A percentile compares a stretch with the other conserved stretches of the same genome.
phyloP scores from a whole-genome alignment of 2,113 vertebrate genomes.

The Ciconia boyciana region DNA sequence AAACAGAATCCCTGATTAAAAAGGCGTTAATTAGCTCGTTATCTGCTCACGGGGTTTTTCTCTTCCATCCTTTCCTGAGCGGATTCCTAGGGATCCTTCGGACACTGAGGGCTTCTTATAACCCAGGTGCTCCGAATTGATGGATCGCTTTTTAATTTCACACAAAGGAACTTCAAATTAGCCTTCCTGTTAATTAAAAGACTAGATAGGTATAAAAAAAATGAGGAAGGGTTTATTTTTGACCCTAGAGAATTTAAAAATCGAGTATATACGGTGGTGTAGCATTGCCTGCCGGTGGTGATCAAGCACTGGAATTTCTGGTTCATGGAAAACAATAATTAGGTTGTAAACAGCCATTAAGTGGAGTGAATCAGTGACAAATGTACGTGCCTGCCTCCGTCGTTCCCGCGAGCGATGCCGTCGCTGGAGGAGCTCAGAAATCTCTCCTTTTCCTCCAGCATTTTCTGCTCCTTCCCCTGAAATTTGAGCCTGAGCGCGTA shows the following conservation, averaged over 20 bases:
- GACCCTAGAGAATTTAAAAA: neutral
- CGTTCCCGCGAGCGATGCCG: accelerated
- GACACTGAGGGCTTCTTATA: accelerated
- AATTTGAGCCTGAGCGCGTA: accelerated
- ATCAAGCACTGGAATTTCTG: neutral
- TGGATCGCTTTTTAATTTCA: neutral
- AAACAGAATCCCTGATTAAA: neutral
- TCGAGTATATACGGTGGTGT: accelerated
- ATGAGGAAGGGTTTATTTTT: neutral
- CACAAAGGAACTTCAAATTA: neutral
- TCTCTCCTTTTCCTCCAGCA: neutral
- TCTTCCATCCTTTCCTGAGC: neutral
- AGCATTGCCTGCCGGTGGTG: neutral
- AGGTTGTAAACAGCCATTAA: neutral
- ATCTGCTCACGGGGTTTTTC: neutral
- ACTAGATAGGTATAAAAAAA: no score
- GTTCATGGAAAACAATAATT: neutral
- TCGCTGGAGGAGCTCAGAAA: neutral
- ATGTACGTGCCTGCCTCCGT: accelerated
- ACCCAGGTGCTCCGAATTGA: accelerated
- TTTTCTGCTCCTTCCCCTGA: neutral
- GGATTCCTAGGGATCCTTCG: neutral
- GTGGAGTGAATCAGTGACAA: neutral
- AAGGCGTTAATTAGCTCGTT: neutral
- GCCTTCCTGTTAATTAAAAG: neutral